Conservation (phyloP, 1,140 invertebrate genomes). For the Campoletis sonorensis region DNA sequence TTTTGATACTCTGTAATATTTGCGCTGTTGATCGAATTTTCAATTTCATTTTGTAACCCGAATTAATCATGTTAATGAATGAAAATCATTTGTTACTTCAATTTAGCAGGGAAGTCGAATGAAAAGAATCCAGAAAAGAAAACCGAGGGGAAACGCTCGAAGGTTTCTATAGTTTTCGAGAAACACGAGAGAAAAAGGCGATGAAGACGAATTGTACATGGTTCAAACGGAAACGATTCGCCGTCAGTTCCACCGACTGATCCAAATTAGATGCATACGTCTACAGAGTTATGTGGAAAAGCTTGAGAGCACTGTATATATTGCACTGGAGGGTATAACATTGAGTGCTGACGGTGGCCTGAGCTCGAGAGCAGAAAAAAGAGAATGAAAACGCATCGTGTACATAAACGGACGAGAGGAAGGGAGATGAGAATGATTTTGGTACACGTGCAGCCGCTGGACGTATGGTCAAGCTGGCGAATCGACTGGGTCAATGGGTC, state of each 20-base stretch:
- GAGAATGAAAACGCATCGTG: neutral
- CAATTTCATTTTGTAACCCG: neutral
- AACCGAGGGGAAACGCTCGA: neutral
- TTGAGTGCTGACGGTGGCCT: constrained; percentile 7
- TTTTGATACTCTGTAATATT: too few species aligned
- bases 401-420: constrained; percentile 28
- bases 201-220: neutral
- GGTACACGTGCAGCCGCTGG: constrained; percentile 30
- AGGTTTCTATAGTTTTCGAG: neutral
- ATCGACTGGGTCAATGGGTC: constrained; percentile 44
- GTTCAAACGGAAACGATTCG: neutral
- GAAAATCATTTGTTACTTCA: neutral
- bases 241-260: neutral
- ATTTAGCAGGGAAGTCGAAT: neutral
- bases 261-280: constrained; percentile 6
- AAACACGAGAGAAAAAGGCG: neutral
- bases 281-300: neutral
- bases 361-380: neutral
- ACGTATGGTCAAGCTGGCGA: constrained; percentile 24
- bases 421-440: constrained; percentile 6
- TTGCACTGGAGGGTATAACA: neutral
- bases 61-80: neutral
- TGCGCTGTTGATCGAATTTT: too few species aligned
- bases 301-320: constrained; percentile 24
- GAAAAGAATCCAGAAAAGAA: neutral